phyloP scores from a whole-genome alignment of 92 coral and sea anemone genomes.

The Heteractis magnifica region DNA sequence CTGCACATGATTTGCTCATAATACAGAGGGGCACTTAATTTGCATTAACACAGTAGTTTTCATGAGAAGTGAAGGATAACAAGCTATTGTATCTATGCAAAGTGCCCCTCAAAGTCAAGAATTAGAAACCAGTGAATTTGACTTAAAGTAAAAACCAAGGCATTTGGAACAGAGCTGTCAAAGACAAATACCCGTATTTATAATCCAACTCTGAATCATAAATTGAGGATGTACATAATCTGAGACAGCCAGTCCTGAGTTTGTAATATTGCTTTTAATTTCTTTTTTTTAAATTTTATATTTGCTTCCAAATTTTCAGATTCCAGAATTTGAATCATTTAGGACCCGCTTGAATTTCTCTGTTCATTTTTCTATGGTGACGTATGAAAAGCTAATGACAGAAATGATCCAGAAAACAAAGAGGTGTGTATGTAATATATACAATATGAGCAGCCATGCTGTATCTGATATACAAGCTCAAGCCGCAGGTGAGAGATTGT shows the following conservation, averaged over 20 bases:
- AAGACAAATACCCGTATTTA: conserved; percentile 14
- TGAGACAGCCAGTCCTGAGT: background rate
- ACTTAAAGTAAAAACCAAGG: too few relatives aligned
- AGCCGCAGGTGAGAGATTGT: too few relatives aligned
- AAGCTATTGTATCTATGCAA: too few relatives aligned
- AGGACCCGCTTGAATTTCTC: conserved; percentile 72
- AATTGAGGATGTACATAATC: conserved; percentile 19
- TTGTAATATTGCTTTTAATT: too few relatives aligned
- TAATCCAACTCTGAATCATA: conserved; percentile 30
- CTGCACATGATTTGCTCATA: too few relatives aligned
- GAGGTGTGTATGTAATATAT: conserved; percentile 47
- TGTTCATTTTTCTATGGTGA: conserved; percentile 73
- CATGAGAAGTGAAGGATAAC: too few relatives aligned
- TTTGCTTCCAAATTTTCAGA: conserved; percentile 40
- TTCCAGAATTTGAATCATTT: conserved; percentile 82
- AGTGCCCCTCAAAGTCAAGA: too few relatives aligned
- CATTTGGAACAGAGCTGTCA: background rate
- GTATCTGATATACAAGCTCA: too few relatives aligned
- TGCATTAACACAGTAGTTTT: too few relatives aligned
- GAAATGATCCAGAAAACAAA: conserved; percentile 72
- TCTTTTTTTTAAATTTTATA: background rate
- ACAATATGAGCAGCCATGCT: background rate
- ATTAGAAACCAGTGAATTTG: too few relatives aligned
- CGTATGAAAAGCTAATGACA: conserved; percentile 75
- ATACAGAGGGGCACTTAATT: too few relatives aligned